Base-by-base conservation (phyloP, 2,113 vertebrate species). In the Neodontobutis hainanensis region DNA sequence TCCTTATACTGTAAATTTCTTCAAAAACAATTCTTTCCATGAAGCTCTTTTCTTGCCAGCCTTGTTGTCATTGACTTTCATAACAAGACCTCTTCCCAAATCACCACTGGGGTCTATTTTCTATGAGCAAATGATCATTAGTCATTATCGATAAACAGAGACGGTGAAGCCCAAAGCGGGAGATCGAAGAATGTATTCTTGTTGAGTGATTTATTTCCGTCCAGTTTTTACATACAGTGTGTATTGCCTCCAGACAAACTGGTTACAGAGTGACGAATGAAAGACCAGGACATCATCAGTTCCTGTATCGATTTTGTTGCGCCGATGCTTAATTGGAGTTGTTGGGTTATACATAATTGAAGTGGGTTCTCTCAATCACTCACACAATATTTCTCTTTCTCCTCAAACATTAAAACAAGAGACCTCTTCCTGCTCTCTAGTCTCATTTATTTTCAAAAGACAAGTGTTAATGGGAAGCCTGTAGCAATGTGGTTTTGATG, bases 321-420 rank as follows among this genome's bases (percentile, higher is more conserved):
- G 84, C 83, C 69, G 57, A 87, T 88, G 83, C 79, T 88, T 92
- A 91, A 93, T 92, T 92, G 87, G 88, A 89, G 80, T 81, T 89
- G 89, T 87, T 88, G 86, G 84, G 87, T 73, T 80, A 83, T 80
- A 88, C 80, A 86, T 92, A 92, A 91, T 90, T 89, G 86, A 91
- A 89, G 83, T 76, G 68, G 61, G 79, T 79, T 82, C 84, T 69
- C 70, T 78, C 75, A 65, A 68, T 79, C 85, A 77, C 69, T 65
- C 74, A 62, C 51, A 52, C 50, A 56, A 38, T 62, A 11, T 48
- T 58, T 62, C 70, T 59, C 47, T 65, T 49, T 61, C 14, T 65
- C 38, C 52, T 72, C 58, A 42, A 59, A 82, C n/a, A n/a, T n/a
- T n/a, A n/a, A n/a, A n/a, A n/a, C n/a, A n/a, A n/a, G n/a, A n/a